A percentile compares a stretch with the other conserved stretches of the same genome.
These are phyloP conservation scores for Parascotia fuliginaria DNA, from an alignment of 2,888 invertebrate genomes.

Conservation along the genomic window DNA sequence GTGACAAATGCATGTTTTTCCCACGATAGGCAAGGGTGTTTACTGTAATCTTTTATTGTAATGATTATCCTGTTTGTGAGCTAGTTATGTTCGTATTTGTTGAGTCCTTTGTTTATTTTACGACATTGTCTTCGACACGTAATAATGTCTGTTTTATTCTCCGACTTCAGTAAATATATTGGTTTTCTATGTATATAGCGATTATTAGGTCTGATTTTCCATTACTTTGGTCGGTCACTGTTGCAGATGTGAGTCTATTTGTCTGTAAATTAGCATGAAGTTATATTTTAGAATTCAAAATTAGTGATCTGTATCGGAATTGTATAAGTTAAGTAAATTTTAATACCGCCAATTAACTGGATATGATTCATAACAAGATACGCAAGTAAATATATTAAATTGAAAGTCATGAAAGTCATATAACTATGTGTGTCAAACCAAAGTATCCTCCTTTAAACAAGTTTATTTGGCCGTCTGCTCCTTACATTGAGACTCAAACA, in stretches of 20 bases:
- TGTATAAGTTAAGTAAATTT: too few species aligned
- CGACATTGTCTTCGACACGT: neutral
- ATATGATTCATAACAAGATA: too few species aligned
- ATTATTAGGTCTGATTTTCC: too few species aligned
- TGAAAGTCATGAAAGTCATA: too few species aligned
- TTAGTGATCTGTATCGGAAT: too few species aligned
- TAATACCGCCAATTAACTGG: too few species aligned
- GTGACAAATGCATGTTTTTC: conserved; percentile 68
- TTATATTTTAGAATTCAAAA: too few species aligned
- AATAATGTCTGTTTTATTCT: neutral
- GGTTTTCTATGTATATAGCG: neutral
- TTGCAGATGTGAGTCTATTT: too few species aligned
- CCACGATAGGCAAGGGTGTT: conserved; percentile 62
- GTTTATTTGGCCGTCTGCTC: conserved; percentile 22
- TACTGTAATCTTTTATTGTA: conserved; percentile 48
- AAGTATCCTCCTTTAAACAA: conserved; percentile 14
- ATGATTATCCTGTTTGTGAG: conserved; percentile 33
- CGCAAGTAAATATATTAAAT: too few species aligned
- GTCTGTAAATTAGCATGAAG: too few species aligned
- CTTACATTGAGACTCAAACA: conserved; percentile 38
- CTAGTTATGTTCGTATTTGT: conserved; percentile 14
- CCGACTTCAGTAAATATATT: neutral
- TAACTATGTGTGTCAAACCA: neutral
- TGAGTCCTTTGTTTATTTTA: neutral
- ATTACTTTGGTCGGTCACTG: too few species aligned